phyloP scores from a whole-genome alignment of 2,888 invertebrate species.

The Ophion ventricosus region DNA sequence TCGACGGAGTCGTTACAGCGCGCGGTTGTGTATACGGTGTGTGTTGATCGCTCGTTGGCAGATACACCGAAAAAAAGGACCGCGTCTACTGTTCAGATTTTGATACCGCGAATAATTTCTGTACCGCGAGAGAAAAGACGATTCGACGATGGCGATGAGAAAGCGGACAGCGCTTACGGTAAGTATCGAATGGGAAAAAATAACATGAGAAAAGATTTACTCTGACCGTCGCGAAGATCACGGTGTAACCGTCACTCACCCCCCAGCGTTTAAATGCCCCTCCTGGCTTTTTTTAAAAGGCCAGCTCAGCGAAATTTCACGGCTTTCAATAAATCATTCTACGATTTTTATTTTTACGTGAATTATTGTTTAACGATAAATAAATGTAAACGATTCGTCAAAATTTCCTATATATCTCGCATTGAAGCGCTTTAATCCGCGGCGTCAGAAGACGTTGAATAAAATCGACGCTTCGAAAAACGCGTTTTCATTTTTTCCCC shows the following conservation, averaged over 20 bases:
- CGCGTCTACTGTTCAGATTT: conserved; percentile 37
- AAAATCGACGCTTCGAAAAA: conserved; percentile 45
- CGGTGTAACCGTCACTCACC: conserved; percentile 72
- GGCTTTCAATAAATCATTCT: conserved; percentile 1
- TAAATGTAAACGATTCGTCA: background rate
- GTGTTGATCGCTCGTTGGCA: conserved; percentile 67
- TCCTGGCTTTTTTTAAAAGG: conserved; percentile 46
- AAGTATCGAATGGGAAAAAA: conserved; percentile 63
- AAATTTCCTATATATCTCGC: conserved; percentile 43
- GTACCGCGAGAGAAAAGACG: conserved; percentile 36
- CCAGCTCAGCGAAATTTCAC: conserved; percentile 13
- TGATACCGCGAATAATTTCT: conserved; percentile 49
- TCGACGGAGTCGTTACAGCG: conserved; percentile 75
- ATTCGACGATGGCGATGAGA: conserved; percentile 77
- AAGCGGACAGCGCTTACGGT: conserved; percentile 76
- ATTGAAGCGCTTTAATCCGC: conserved; percentile 38
- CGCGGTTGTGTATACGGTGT: conserved; percentile 64
- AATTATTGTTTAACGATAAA: background rate
- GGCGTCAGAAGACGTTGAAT: conserved; percentile 29
- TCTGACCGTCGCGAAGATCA: conserved; percentile 57
- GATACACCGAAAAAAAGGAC: conserved; percentile 21
- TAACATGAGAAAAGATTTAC: conserved; percentile 17
- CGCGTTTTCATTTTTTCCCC: conserved; percentile 14
- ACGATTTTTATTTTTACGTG: background rate
- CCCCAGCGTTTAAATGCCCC: conserved; percentile 77